Percentiles rank a stretch among this genome's conserved stretches.
Conservation (phyloP, 1,140 invertebrate species). For the Pseudoatta argentina region DNA sequence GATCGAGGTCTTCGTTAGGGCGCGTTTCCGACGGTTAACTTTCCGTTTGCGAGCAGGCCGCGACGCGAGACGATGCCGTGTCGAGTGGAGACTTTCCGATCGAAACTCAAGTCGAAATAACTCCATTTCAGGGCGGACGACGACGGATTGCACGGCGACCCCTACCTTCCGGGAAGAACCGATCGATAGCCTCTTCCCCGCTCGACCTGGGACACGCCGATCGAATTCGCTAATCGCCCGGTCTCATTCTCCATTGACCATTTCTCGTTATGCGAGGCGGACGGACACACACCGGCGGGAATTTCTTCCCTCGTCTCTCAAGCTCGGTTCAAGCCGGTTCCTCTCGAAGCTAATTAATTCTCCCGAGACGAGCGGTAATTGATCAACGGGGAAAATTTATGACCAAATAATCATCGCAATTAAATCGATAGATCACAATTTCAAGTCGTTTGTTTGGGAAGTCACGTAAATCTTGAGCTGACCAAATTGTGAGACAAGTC, state of each 20-base stretch:
- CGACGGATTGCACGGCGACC: conserved; percentile 75
- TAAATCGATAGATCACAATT: conserved; percentile 36
- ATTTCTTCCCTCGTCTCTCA: conserved; percentile 13
- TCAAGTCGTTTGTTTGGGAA: conserved; percentile 20
- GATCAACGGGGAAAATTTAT: conserved; percentile 48
- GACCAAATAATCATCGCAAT: conserved; percentile 48
- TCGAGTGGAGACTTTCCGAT: conserved; percentile 62
- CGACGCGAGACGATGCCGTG: conserved; percentile 56
- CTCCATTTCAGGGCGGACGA: conserved; percentile 76
- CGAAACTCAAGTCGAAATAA: conserved; percentile 78
- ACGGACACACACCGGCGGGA: conserved; percentile 2
- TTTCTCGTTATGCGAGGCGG: conserved; percentile 40
- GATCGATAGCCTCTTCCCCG: conserved; percentile 76
- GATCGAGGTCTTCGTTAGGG: conserved; percentile 46
- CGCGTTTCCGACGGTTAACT: conserved; percentile 62
- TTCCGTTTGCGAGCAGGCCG: conserved; percentile 67
- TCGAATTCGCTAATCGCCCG: conserved; percentile 68
- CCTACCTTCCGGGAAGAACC: conserved; percentile 78
- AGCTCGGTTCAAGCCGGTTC: background rate
- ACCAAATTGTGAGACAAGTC: background rate
- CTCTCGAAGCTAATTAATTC: conserved; percentile 45
- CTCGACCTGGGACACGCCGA: conserved; percentile 65
- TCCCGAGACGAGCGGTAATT: conserved; percentile 30
- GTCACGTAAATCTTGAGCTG: background rate
- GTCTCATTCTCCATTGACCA: conserved; percentile 60